These are phyloP conservation scores for Amblyjoppa proteus DNA, from an alignment of 2,888 invertebrate species.

Conservation along the genomic window DNA sequence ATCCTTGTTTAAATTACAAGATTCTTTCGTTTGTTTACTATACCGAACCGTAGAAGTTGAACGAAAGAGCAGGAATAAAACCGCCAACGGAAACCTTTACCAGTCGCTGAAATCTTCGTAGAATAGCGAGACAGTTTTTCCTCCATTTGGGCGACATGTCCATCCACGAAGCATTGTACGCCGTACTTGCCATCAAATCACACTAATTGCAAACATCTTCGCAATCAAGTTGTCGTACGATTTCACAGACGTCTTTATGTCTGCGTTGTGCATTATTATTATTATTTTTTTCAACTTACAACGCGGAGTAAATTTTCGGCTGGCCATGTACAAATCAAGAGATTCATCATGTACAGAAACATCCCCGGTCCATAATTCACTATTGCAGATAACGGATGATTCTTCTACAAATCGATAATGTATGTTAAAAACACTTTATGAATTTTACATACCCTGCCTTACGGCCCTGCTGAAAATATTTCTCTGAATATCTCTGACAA, in stretches of 20 bases:
- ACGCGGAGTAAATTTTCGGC: slow-evolving; percentile 55
- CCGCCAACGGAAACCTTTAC: slow-evolving; percentile 54
- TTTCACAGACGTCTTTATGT: too few relatives aligned
- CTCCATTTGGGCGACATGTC: slow-evolving; percentile 14
- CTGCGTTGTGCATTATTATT: background rate
- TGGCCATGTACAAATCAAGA: too few relatives aligned
- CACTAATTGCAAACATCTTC: background rate
- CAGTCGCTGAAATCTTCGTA: slow-evolving; percentile 62
- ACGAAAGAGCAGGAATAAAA: slow-evolving; percentile 63
- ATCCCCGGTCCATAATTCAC: slow-evolving; percentile 30
- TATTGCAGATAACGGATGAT: slow-evolving; percentile 30
- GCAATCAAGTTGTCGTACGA: background rate
- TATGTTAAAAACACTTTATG: background rate
- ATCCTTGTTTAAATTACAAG: too few relatives aligned
- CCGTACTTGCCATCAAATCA: background rate
- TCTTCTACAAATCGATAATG: slow-evolving; percentile 2
- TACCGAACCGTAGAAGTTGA: slow-evolving; percentile 67
- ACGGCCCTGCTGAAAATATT: too few relatives aligned
- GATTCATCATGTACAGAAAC: slow-evolving; percentile 16
- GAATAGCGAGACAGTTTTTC: slow-evolving; percentile 16
- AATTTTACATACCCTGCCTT: too few relatives aligned
- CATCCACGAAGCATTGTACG: background rate
- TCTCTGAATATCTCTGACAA: too few relatives aligned
- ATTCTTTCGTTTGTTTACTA: background rate
- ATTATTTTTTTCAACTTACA: background rate